Conservation (phyloP, 2,888 invertebrate genomes). For the Drosophila formosana region DNA sequence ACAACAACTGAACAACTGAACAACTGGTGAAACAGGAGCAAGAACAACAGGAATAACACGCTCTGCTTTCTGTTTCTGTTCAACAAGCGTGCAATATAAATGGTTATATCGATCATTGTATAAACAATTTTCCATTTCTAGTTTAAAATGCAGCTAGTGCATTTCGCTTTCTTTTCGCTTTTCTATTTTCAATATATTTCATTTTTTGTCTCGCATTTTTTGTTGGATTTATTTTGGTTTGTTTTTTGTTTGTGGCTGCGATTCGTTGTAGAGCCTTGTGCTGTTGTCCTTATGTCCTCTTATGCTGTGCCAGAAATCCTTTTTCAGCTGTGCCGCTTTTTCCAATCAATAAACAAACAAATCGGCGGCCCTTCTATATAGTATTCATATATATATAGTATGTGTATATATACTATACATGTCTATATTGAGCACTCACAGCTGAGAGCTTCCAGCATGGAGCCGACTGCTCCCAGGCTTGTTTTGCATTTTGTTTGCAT, state of each 20-base stretch:
- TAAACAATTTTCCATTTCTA: conserved; percentile 59
- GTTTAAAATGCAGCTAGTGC: conserved; percentile 47
- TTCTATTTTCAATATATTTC: conserved; percentile 9
- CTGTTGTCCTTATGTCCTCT: conserved; percentile 31
- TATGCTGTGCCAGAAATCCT: conserved; percentile 39
- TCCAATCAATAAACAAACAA: conserved; percentile 69
- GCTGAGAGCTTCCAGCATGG: neutral
- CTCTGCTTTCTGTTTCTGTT: conserved; percentile 46
- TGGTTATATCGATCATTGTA: conserved; percentile 60
- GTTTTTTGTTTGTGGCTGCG: conserved; percentile 12
- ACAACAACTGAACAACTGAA: neutral
- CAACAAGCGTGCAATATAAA: conserved; percentile 63
- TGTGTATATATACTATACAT: conserved; percentile 1
- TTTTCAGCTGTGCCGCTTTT: conserved; percentile 38
- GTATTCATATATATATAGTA: conserved; percentile 3
- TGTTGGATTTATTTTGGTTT: neutral
- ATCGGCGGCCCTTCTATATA: conserved; percentile 50
- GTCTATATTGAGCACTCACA: conserved; percentile 17
- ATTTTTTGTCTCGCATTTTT: conserved; percentile 3
- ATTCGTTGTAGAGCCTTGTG: conserved; percentile 9
- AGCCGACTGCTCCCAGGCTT: conserved; percentile 17
- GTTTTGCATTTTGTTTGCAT: conserved; percentile 56
- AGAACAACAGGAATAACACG: conserved; percentile 12
- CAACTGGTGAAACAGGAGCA: neutral
- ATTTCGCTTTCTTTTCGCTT: conserved; percentile 25